A percentile compares a stretch with the other conserved stretches of the same genome.
Conservation (phyloP, 2,888 invertebrate species). For the Syrista parreyssii region DNA sequence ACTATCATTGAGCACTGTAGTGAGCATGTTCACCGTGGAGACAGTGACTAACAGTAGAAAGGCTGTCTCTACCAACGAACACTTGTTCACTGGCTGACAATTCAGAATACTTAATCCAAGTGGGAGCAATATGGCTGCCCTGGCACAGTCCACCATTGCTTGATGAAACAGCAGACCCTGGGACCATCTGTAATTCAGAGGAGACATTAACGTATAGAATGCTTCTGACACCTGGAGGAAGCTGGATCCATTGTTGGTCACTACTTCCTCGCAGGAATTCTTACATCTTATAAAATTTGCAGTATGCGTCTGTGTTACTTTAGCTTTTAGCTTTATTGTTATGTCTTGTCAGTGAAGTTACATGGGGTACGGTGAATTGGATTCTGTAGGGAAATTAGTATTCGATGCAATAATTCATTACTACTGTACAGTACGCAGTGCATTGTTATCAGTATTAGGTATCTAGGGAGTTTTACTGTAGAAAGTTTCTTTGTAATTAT, state of each 20-base stretch:
- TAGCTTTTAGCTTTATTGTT: background rate
- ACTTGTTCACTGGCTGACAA: conserved; percentile 87
- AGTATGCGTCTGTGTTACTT: background rate
- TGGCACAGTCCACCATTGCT: conserved; percentile 84
- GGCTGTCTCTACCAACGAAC: conserved; percentile 88
- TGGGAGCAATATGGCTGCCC: conserved; percentile 83
- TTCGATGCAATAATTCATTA: background rate
- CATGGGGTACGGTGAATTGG: background rate
- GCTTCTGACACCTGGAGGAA: background rate
- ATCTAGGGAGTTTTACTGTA: background rate
- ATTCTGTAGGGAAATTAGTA: background rate
- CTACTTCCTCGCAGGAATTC: background rate
- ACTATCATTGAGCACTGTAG: conserved; percentile 86
- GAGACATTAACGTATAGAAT: background rate
- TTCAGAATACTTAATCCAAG: conserved; percentile 83
- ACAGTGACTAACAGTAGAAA: conserved; percentile 90
- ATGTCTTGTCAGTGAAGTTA: background rate
- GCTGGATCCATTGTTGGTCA: background rate
- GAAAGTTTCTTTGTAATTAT: background rate
- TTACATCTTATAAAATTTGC: background rate
- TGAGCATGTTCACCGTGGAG: conserved; percentile 91
- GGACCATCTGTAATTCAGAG: conserved; percentile 76
- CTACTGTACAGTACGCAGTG: background rate
- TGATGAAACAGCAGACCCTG: conserved; percentile 88
- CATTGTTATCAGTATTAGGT: background rate